phyloP scores from a whole-genome alignment of 2,797 vertebrate genomes.

The Notoglanidium macrostoma region DNA sequence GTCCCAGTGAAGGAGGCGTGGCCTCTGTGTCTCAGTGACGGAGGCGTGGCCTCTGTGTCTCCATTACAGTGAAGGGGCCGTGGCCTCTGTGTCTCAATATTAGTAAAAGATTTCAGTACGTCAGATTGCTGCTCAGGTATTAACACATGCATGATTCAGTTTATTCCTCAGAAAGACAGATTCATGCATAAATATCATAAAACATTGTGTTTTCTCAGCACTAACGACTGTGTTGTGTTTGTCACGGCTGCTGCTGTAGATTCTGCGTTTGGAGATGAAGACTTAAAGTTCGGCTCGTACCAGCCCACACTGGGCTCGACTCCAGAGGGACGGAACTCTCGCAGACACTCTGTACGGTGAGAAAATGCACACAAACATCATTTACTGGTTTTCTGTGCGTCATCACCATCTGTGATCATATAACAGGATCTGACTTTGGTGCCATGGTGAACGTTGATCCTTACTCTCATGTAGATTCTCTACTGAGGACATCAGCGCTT shows the following conservation, averaged over 20 bases:
- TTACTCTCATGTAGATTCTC: conserved; percentile 76
- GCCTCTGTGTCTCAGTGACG: not conserved
- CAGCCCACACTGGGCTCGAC: conserved; percentile 79
- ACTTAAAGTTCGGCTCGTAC: conserved; percentile 84
- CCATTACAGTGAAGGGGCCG: not conserved
- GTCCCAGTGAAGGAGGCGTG: not conserved
- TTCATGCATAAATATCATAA: not conserved
- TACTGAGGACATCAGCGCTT: conserved; percentile 71
- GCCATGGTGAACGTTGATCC: not conserved
- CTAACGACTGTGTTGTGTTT: not conserved
- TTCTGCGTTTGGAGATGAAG: conserved; percentile 63
- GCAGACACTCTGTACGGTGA: conserved; percentile 82
- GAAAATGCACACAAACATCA: conserved; percentile 1
- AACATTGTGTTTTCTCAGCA: not conserved
- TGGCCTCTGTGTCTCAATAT: not conserved
- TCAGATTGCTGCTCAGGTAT: not conserved
- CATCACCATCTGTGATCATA: not conserved
- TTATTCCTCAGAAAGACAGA: not conserved
- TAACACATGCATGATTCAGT: not conserved
- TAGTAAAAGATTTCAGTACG: not conserved
- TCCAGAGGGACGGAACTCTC: conserved; percentile 75
- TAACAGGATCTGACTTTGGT: not conserved
- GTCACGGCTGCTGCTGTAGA: not conserved
- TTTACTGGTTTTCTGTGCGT: not conserved
- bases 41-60: not conserved